Base-by-base conservation (phyloP, 1,140 invertebrate species). In the Drosophila lowei region DNA sequence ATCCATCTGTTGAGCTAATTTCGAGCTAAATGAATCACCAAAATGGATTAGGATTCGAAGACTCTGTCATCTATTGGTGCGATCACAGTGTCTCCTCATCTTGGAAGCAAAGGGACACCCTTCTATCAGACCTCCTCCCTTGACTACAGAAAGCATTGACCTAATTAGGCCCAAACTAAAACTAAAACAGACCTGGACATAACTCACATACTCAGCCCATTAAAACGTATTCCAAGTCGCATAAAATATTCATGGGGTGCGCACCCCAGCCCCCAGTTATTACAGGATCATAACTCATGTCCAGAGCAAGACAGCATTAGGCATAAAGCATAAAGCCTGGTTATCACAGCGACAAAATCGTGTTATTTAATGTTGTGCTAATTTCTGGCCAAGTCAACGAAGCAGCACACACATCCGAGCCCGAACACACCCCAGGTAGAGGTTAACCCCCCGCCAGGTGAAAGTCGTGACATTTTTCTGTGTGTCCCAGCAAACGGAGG, bases 351-450 rank as follows among this genome's bases (percentile, higher is more conserved):
- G 61, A 52, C 72, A 42, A 79, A 86, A 90, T 90, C 86, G 67
- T 90, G 86, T 90, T 75, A 90, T 90, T 90, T 90, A 90, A 90
- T 90, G 81, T 90, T 88, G 86, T 90, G 86, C 86, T 90, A 90
- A 90, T 90, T 90, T 90, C 78, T 80, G 55, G 72, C 25, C 59
- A 53, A 64, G 67, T 70, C 56, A 78, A 78, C 66, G 54, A 28
- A 44, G 41, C 21, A 48, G 61, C 49, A 58, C 54, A 65, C 52
- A 49, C 55, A 47, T 43, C 38, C 30, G 2, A 9, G 1, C 30
- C 0, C 25, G 8, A 30, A 53, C 59, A 72, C 74, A 65, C 74
- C 52, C 56, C 62, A 28, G 63, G 38, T 38, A 8, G 13, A 21
- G 13, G n/a, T n/a, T 8, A 30, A 8, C 25, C 15, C 47, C 50